Evolutionary conservation across 1,140 invertebrate genomes (phyloP), one percentile per base, ranked within the genome.

Genomic region (Pseudachorutes palmiensis): DNA sequence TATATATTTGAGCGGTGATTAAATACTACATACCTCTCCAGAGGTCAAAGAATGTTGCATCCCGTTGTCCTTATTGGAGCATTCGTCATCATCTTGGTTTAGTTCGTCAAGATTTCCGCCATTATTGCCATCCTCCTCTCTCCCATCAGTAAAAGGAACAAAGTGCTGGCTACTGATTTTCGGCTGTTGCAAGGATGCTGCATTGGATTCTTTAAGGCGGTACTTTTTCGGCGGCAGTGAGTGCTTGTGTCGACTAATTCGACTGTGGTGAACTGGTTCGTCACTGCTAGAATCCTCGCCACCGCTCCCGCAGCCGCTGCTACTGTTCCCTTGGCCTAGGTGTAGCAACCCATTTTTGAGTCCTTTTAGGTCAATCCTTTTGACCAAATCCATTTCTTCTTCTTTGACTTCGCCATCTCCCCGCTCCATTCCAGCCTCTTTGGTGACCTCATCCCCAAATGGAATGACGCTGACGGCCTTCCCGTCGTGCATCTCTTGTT

Each of bases 21-120:
- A 16, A 64, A 49, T 45, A 57, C 3, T 14, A 58, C 28, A 51
- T 65, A 73, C 72, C 68, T 73, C 72, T 60, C 72, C 70, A 58
- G 72, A 73, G n/a, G 69, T 73, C 32, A 73, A 64, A 30, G 72
- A 73, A 31, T 57, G 66, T n/a, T 67, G 66, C 29, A 70, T 58
- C n/a, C 67, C 62, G 32, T 67, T 68, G 26, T 68, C 69, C 57
- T 65, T 65, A 1, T 57, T 22, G 26, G 70, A 65, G 33, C 51
- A 49, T 24, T 65, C 64, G 41, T 73, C 72, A 58, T 73, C 72
- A 68, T 70, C 69, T 29, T 57, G 41, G 33, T 69, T 65, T 31
- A 67, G 14, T 5, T 60, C 58, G 32, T 64, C 29, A 28, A 41
- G 55, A 63, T 68, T 16, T 64, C 66, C 28, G 36, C 62, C n/a